Evolutionary conservation across 2,113 vertebrate species (phyloP).

Genomic region (Zapornia atra): DNA sequence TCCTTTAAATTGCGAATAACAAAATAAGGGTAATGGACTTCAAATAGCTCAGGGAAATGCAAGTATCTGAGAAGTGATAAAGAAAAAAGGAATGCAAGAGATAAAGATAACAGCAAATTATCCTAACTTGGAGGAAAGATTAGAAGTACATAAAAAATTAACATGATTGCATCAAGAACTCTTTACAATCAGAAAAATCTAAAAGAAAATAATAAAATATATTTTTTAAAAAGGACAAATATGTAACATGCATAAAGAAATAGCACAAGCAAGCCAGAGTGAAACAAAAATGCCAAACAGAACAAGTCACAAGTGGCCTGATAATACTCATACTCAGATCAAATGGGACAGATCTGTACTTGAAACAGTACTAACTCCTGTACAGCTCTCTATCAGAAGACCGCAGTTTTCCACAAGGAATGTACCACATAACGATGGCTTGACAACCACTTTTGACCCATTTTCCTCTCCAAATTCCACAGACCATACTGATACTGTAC

Average conservation of each 20-base stretch:
- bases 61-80: slow-evolving; percentile 39
- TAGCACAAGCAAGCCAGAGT: background rate
- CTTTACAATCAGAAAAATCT: background rate
- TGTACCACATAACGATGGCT: background rate
- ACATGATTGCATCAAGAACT: slow-evolving; percentile 3
- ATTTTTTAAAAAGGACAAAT: background rate
- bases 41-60: slow-evolving; percentile 43
- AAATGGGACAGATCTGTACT: background rate
- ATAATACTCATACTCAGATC: background rate
- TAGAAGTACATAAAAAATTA: slow-evolving; percentile 29
- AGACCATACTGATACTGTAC: background rate
- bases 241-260: background rate
- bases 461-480: background rate
- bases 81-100: slow-evolving; percentile 11
- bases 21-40: slow-evolving; percentile 63
- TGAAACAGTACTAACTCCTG: background rate
- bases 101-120: slow-evolving; percentile 42
- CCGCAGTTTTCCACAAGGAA: background rate
- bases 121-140: background rate
- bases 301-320: background rate
- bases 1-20: slow-evolving; percentile 37
- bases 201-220: background rate
- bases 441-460: background rate
- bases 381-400: background rate
- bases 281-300: background rate